A percentile compares a stretch with the other conserved stretches of the same genome.
These are phyloP conservation scores for Mantis religiosa DNA, from an alignment of 2,888 invertebrate species.

Conservation along the genomic window DNA sequence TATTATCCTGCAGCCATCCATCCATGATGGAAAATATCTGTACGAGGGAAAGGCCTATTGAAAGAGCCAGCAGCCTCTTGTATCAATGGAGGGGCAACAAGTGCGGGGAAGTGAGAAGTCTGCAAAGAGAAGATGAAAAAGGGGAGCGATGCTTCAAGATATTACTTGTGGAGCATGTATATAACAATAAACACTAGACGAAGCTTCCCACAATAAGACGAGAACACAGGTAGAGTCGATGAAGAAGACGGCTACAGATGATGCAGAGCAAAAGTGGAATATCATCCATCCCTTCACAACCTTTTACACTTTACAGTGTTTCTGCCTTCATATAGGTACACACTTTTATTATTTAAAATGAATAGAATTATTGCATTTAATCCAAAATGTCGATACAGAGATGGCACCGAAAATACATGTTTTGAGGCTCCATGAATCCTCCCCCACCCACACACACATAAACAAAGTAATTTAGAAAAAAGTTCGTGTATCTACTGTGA, in stretches of 20 bases:
- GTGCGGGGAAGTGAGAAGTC: background rate
- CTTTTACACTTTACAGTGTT: too few species aligned
- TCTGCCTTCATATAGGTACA: too few species aligned
- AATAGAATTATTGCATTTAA: too few species aligned
- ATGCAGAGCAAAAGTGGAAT: background rate
- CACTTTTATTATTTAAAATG: too few species aligned
- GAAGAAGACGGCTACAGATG: background rate
- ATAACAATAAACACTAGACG: constrained; percentile 7
- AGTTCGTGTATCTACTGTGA: too few species aligned
- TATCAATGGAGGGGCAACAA: background rate
- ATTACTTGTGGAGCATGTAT: background rate
- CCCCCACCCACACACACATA: too few species aligned
- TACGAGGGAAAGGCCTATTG: background rate
- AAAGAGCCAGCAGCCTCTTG: background rate
- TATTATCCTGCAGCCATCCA: background rate
- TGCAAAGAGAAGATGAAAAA: background rate
- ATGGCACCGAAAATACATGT: too few species aligned
- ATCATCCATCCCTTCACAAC: too few species aligned
- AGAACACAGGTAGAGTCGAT: background rate
- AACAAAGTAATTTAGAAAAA: too few species aligned
- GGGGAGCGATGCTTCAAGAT: background rate
- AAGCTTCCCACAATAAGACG: background rate
- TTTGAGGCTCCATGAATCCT: too few species aligned
- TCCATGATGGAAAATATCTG: background rate
- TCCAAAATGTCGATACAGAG: too few species aligned